Conservation (phyloP, 1,140 invertebrate species). For the Drosophila fuyamai region DNA sequence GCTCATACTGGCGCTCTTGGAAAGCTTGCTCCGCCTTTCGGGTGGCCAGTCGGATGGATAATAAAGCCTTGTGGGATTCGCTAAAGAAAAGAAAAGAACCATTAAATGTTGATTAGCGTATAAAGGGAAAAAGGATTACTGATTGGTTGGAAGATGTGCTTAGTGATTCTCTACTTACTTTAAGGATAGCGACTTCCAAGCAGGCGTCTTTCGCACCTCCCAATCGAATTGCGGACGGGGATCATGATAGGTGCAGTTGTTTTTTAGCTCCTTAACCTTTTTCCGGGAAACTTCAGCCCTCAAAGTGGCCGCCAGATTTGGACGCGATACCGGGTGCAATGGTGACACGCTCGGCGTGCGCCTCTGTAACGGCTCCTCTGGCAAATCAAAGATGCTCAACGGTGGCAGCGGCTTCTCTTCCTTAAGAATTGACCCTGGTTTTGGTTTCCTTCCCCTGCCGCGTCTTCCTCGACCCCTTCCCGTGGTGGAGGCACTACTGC, state of each 20-base stretch:
- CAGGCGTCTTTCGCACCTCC: conserved; percentile 82
- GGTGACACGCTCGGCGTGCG: conserved; percentile 58
- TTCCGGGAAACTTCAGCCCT: conserved; percentile 74
- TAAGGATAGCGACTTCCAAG: conserved; percentile 78
- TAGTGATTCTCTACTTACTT: conserved; percentile 57
- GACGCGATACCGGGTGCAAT: conserved; percentile 77
- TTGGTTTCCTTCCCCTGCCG: conserved; percentile 27
- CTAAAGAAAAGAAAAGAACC: conserved; percentile 31
- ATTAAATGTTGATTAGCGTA: not conserved
- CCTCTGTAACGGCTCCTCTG: conserved; percentile 18
- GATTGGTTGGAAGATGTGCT: not conserved
- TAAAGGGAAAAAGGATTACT: too few relatives aligned
- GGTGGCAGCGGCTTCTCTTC: conserved; percentile 25
- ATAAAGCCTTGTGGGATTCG: conserved; percentile 76
- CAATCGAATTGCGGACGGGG: conserved; percentile 68
- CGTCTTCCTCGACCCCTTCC: conserved; percentile 29
- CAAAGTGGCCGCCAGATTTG: conserved; percentile 81
- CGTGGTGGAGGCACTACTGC: conserved; percentile 47
- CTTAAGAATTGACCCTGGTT: conserved; percentile 1
- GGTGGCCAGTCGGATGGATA: conserved; percentile 78
- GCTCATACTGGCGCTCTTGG: conserved; percentile 76
- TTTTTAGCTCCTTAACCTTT: conserved; percentile 75
- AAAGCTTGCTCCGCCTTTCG: conserved; percentile 80
- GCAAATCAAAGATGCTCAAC: conserved; percentile 42
- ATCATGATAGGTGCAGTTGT: conserved; percentile 77